Evolutionary conservation across 64 coral and sea anemone species (phyloP).

Genomic region (Cladopsammia gracilis): DNA sequence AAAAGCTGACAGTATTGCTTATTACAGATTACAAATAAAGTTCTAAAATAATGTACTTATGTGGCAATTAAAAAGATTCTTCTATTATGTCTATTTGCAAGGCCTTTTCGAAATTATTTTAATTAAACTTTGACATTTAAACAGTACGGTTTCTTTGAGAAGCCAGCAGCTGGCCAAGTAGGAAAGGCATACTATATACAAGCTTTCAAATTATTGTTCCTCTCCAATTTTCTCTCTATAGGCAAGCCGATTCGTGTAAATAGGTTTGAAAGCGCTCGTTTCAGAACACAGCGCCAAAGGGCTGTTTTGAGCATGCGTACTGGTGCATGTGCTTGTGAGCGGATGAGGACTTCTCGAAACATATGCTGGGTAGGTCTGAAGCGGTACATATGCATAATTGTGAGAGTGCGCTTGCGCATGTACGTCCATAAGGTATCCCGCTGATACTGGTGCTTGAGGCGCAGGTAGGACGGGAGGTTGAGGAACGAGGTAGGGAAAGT

Average conservation of each 20-base stretch:
- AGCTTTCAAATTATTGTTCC: neutral
- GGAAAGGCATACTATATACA: no score
- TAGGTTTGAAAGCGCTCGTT: conserved; percentile 86
- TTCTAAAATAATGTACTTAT: no score
- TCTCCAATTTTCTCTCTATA: conserved; percentile 9
- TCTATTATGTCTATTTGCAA: no score
- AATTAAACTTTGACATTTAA: no score
- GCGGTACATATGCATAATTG: conserved; percentile 37
- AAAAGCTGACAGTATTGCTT: no score
- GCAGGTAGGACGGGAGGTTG: conserved; percentile 62
- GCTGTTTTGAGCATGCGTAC: conserved; percentile 46
- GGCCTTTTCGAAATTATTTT: no score
- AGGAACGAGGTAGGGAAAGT: conserved; percentile 89
- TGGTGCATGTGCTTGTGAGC: conserved; percentile 29
- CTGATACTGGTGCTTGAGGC: conserved; percentile 55
- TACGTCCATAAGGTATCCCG: conserved; percentile 62
- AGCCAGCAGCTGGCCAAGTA: no score
- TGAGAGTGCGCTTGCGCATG: conserved; percentile 50
- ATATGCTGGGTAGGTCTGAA: conserved; percentile 85
- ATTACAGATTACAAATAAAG: no score
- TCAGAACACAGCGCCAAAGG: conserved; percentile 64
- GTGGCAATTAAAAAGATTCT: no score
- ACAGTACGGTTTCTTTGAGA: no score
- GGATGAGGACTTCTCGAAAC: conserved; percentile 64
- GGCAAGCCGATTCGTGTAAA: conserved; percentile 34